These are phyloP conservation scores for Calypte anna DNA, from an alignment of 2,113 vertebrate species.

Conservation along the genomic window DNA sequence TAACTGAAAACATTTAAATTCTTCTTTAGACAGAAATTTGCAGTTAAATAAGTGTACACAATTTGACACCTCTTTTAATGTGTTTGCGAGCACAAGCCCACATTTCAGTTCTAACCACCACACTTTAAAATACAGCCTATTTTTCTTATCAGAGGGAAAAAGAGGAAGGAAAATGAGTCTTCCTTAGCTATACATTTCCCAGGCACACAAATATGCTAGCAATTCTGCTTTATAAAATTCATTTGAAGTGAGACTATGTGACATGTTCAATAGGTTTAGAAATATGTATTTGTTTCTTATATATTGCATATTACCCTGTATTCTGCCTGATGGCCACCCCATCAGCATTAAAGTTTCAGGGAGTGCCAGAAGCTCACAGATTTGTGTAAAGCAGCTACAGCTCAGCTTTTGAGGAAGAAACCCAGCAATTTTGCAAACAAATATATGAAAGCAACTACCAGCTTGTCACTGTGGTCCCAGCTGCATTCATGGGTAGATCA, in stretches of 20 bases:
- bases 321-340: background rate
- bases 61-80: background rate
- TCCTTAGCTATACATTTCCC: background rate
- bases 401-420: background rate
- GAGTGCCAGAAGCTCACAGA: background rate
- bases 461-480: background rate
- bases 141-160: background rate
- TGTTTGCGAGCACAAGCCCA: background rate
- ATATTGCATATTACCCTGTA: background rate
- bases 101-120: background rate
- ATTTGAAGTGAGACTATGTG: background rate
- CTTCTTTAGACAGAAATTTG: slow-evolving; percentile 6
- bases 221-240: background rate
- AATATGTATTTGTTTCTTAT: background rate
- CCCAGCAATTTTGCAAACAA: background rate
- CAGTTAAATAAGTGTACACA: background rate
- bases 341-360: background rate
- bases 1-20: background rate
- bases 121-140: background rate
- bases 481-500: background rate
- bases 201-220: background rate
- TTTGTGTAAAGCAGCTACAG: background rate
- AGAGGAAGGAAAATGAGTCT: background rate
- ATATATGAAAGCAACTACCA: background rate
- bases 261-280: background rate